Conservation (phyloP, 1,140 invertebrate species). For the Musca domestica region DNA sequence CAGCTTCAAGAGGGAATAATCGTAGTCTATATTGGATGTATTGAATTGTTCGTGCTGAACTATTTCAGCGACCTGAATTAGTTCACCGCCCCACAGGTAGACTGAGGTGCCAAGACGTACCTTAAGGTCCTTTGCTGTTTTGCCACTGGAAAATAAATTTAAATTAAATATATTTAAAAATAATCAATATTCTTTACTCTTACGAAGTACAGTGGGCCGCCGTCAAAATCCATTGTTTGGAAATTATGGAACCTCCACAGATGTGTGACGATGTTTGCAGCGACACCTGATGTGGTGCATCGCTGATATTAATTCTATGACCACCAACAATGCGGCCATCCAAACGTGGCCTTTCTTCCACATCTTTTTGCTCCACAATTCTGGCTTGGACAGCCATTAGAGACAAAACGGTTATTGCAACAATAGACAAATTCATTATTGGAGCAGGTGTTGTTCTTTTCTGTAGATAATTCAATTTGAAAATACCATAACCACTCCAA, state of each 20-base stretch:
- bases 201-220: slow-evolving; percentile 59
- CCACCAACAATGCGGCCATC: slow-evolving; percentile 56
- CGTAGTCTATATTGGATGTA: slow-evolving; percentile 47
- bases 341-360: slow-evolving; percentile 31
- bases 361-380: too few relatives aligned
- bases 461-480: too few relatives aligned
- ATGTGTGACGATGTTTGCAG: slow-evolving; percentile 51
- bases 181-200: slow-evolving; percentile 24
- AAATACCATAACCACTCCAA: too few relatives aligned
- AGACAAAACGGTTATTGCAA: too few relatives aligned
- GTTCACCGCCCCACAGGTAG: slow-evolving; percentile 36
- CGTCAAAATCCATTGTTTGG: slow-evolving; percentile 56
- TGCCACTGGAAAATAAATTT: slow-evolving; percentile 34
- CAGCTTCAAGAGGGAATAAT: slow-evolving; percentile 51
- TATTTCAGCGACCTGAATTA: slow-evolving; percentile 40
- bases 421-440: too few relatives aligned
- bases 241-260: slow-evolving; percentile 71
- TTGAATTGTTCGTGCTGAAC: slow-evolving; percentile 49
- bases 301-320: slow-evolving; percentile 50
- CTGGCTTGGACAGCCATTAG: too few relatives aligned
- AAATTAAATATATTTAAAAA: not conserved
- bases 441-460: too few relatives aligned
- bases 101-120: slow-evolving; percentile 45
- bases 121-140: slow-evolving; percentile 33
- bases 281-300: slow-evolving; percentile 57